Evolutionary conservation across 2,888 invertebrate species (phyloP), one percentile per base, ranked within the genome.

Genomic region (Antheraea assamensis): DNA sequence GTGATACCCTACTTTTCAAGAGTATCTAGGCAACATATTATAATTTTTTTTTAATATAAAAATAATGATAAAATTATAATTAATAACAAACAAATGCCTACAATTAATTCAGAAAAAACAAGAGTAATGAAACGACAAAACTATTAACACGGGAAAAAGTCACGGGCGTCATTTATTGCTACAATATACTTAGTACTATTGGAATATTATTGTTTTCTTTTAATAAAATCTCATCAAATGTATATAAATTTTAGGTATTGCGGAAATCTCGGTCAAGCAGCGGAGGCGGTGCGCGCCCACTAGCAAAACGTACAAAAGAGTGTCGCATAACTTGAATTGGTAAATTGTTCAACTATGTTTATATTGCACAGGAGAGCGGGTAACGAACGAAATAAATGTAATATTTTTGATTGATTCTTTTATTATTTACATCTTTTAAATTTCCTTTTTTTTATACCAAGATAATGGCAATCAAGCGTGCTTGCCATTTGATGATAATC

Each of bases 251-350:
- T n/a, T 24, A 64, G 27, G 17, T 64, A 72, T 73, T 74, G 52
- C 71, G 71, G 61, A 75, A 75, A 35, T 71, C 61, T 70, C 72
- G 75, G 76, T 74, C 75, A 73, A 74, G 58, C 73, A 73, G 70
- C 70, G 80, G 78, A 80, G 87, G 87, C 84, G 78, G 80, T 87
- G 87, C 84, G 83, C 84, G 82, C 86, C 88, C 85, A 87, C 86
- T 17, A 74, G 79, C 75, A 80, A 85, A 86, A 83, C 83, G 82
- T 79, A 81, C 78, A 81, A 81, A 74, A 68, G 66, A 21, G 31
- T 73, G 71, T 61, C 75, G 73, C 66, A 76, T 75, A 58, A 58
- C 24, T 58, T 8, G 24, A n/a, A 13, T 64, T 64, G 27, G 30
- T 27, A 64, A 64, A 64, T 64, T 71, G 49, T 73, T 70, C 31